These are phyloP conservation scores for Akabosia matsudoensis DNA, from an alignment of 1,140 invertebrate genomes.

Conservation along the genomic window DNA sequence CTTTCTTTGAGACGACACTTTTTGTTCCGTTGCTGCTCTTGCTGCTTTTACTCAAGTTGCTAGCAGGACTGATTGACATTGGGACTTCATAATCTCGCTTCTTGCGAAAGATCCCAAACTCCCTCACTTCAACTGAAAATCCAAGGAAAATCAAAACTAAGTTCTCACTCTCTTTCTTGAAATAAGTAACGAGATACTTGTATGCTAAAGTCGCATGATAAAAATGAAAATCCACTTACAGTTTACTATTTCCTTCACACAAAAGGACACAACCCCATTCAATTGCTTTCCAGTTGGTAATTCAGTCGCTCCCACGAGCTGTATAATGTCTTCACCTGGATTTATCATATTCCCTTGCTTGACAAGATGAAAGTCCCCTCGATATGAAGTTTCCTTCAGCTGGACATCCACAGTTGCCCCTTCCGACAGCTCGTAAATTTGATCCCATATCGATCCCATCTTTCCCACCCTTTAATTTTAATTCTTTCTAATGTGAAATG, in stretches of 20 bases:
- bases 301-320: conserved; percentile 22
- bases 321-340: conserved; percentile 13
- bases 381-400: not conserved
- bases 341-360: not conserved
- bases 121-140: conserved; percentile 27
- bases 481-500: no score
- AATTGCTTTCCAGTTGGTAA: conserved; percentile 10
- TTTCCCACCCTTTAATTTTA: not conserved
- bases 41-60: not conserved
- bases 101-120: conserved; percentile 26
- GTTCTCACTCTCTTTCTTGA: no score
- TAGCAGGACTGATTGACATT: not conserved
- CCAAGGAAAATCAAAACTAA: no score
- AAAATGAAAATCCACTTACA: conserved; percentile 28
- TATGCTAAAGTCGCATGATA: no score
- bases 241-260: conserved; percentile 25
- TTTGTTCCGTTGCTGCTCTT: not conserved
- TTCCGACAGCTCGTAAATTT: conserved; percentile 11
- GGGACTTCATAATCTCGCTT: conserved; percentile 15
- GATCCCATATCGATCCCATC: not conserved
- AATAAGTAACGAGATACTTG: no score
- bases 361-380: conserved; percentile 27
- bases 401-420: conserved; percentile 28
- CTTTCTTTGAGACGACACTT: not conserved
- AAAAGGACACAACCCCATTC: not conserved